Base-by-base conservation (phyloP, 2,888 invertebrate species). In the Agriopis leucophaearia region DNA sequence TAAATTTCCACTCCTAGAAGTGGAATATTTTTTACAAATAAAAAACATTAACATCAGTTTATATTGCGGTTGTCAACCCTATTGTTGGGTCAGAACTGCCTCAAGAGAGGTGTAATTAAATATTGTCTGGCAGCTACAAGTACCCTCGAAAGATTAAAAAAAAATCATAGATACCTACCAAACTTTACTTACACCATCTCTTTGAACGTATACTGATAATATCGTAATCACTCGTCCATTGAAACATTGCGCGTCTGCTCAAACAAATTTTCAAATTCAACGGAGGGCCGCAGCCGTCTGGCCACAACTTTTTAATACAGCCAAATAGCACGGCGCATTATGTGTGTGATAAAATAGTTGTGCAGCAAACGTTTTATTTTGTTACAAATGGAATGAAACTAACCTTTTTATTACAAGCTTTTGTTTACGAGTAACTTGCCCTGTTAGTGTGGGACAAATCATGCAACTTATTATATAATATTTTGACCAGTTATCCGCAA, bases 271-370 rank as follows among this genome's bases (percentile, higher is more conserved):
- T 86, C 84, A 90, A 88, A 91, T 89, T 89, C 87, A 87, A 85
- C 89, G 86, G 86, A 85, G 86, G 83, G 78, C 85, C 84, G 83
- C 75, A 76, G 77, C 80, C 73, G 89, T 87, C 92, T 91, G 87
- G 89, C 92, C 92, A 89, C 93, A 92, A 87, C 85, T 89, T 92
- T 92, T 92, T 92, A 92, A 92, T 92, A 91, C 87, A 83, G 79
- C 88, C 86, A 89, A 92, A 91, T 91, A 90, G 90, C 84, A 83
- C 84, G 86, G 78, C 81, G 74, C 75, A 74, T 78, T 75, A 77
- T 79, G 74, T 71, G 77, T 78, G 74, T 84, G 82, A 83, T 78
- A 74, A 82, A 82, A 81, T 57, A 58, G 58, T 45, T 6, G 40
- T 8, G 51, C 0, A 67, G 40, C 48, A 12, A 0, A 1, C 3